These are phyloP conservation scores for Siniperca knerii DNA, from an alignment of 2,113 vertebrate genomes.

Conservation along the genomic window DNA sequence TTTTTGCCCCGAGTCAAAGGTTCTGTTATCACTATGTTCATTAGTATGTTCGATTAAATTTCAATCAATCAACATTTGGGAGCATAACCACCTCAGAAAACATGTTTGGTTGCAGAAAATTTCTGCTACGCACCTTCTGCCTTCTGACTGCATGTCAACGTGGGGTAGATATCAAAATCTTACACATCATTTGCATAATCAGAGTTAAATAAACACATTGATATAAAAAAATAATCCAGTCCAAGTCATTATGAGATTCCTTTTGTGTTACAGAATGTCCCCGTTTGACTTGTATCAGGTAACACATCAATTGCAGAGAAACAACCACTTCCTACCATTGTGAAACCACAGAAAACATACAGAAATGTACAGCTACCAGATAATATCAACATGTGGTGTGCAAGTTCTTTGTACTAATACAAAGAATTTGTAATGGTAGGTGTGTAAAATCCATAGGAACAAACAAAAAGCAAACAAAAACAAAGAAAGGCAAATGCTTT, in stretches of 20 bases:
- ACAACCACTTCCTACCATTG: constrained; percentile 9
- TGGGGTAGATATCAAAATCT: not conserved
- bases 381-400: not conserved
- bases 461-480: not conserved
- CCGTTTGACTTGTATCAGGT: not conserved
- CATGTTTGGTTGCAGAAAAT: not conserved
- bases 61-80: not conserved
- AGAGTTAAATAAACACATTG: not conserved
- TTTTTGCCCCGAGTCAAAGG: not conserved
- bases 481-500: not conserved
- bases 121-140: not conserved
- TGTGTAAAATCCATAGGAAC: not conserved
- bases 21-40: too few relatives aligned
- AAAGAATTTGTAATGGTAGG: too few relatives aligned
- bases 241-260: not conserved
- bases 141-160: not conserved
- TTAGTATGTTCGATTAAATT: not conserved
- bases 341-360: not conserved
- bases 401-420: not conserved
- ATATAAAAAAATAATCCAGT: not conserved
- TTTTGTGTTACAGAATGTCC: not conserved
- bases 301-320: not conserved
- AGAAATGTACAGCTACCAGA: not conserved
- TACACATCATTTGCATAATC: not conserved
- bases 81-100: not conserved